Percentiles rank a stretch among this genome's conserved stretches.
Evolutionary conservation across 92 coral and sea anemone genomes (phyloP).

Genomic region (Epizoanthus rinbou): DNA sequence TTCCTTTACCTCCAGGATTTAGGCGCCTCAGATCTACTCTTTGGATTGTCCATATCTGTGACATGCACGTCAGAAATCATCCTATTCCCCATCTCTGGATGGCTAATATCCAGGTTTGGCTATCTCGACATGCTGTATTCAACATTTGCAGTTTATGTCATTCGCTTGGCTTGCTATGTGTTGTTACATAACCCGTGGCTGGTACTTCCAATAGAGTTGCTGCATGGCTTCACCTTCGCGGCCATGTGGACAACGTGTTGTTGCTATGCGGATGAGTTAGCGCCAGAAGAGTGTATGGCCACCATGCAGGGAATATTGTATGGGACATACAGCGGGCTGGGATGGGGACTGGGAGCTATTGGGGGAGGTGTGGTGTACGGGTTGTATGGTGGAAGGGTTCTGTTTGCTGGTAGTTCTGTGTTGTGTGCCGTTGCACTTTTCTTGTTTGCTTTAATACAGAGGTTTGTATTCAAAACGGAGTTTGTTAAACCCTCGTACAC

Average conservation of each 20-base stretch:
- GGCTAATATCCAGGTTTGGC: not conserved
- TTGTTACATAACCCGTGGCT: not conserved
- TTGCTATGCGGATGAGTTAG: constrained; percentile 1
- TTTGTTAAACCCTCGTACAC: too few species aligned
- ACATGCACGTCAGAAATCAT: not conserved
- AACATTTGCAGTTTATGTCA: not conserved
- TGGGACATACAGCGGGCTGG: not conserved
- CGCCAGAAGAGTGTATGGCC: not conserved
- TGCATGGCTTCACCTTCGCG: not conserved
- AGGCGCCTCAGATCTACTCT: not conserved
- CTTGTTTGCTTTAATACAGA: not conserved
- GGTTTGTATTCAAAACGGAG: not conserved
- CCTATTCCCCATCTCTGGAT: not conserved
- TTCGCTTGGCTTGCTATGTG: not conserved
- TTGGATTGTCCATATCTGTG: not conserved
- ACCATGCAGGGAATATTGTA: not conserved
- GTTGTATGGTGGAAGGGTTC: not conserved
- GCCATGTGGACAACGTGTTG: constrained; percentile 10
- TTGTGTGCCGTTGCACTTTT: not conserved
- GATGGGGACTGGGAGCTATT: not conserved
- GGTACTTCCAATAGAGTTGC: not conserved
- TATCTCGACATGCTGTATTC: not conserved
- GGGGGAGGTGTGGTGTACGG: not conserved
- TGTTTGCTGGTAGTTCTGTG: not conserved
- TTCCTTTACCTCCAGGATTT: not conserved